Evolutionary conservation across 2,113 vertebrate genomes (phyloP).

Genomic region (Protobothrops mucrosquamatus): DNA sequence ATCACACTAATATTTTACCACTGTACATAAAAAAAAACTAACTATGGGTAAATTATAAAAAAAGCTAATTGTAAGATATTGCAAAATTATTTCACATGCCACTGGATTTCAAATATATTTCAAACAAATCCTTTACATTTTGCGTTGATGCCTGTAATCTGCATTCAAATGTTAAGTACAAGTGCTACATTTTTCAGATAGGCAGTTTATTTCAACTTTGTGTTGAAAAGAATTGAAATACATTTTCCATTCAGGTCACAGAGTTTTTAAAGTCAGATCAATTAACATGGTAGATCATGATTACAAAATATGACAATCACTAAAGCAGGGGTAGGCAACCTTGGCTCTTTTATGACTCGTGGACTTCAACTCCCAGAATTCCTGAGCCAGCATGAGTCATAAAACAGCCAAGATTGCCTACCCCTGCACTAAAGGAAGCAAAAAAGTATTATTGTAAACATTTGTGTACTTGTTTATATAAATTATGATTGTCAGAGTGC

Average conservation of each 20-base stretch:
- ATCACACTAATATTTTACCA: background rate
- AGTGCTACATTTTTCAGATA: constrained; percentile 11
- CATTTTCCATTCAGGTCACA: background rate
- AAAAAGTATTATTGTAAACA: background rate
- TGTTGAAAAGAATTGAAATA: background rate
- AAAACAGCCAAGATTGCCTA: too few relatives aligned
- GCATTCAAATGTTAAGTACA: constrained; percentile 32
- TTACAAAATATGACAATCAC: background rate
- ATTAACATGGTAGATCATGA: background rate
- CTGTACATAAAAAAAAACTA: background rate
- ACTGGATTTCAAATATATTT: constrained; percentile 24
- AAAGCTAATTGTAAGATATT: constrained; percentile 9
- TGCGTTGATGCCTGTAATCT: constrained; percentile 16
- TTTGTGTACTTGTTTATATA: background rate
- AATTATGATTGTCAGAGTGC: background rate
- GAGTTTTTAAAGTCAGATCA: background rate
- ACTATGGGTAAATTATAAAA: background rate
- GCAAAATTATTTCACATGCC: constrained; percentile 1
- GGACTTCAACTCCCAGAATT: too few relatives aligned
- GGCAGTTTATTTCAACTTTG: background rate
- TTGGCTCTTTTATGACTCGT: too few relatives aligned
- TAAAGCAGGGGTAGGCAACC: background rate
- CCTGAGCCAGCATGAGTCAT: too few relatives aligned
- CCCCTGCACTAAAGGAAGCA: background rate
- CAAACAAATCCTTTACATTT: constrained; percentile 30